phyloP scores from a whole-genome alignment of 2,888 invertebrate genomes.

The Tromatobia lineatoria region DNA sequence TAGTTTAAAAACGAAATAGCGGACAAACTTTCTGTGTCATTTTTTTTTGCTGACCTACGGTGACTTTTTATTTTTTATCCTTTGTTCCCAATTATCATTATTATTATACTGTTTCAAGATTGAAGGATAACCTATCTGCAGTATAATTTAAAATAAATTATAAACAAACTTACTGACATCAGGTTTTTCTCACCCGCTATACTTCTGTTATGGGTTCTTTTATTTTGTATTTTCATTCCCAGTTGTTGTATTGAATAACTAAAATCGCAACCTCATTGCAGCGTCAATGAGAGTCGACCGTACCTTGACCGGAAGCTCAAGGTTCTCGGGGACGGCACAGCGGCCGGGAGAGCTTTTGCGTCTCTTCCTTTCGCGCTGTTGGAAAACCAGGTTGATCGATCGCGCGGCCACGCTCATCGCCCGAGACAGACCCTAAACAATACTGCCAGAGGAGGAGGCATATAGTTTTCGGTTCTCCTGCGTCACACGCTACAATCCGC shows the following conservation, averaged over 20 bases:
- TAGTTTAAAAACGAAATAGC: too few relatives aligned
- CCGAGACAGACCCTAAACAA: conserved; percentile 52
- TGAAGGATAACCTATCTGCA: too few relatives aligned
- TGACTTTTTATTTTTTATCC: too few relatives aligned
- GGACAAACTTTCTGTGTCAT: too few relatives aligned
- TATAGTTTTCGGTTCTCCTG: conserved; percentile 27
- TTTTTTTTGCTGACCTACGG: too few relatives aligned
- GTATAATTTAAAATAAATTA: too few relatives aligned
- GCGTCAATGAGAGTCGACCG: conserved; percentile 43
- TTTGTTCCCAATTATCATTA: too few relatives aligned
- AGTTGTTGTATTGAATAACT: neutral
- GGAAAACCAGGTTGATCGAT: conserved; percentile 66
- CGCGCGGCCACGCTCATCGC: conserved; percentile 46
- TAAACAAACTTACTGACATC: too few relatives aligned
- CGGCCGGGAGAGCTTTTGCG: conserved; percentile 45
- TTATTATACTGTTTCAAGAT: too few relatives aligned
- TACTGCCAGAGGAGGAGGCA: neutral
- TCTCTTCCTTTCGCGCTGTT: conserved; percentile 49
- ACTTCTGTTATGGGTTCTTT: neutral
- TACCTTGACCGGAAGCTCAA: conserved; percentile 68
- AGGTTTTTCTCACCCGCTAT: neutral
- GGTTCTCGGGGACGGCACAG: conserved; percentile 43
- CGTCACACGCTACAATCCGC: conserved; percentile 42
- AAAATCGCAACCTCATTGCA: conserved; percentile 37
- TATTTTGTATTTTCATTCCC: neutral